These are phyloP conservation scores for Zoanthus solanderi DNA, from an alignment of 92 coral and sea anemone genomes.

Conservation along the genomic window DNA sequence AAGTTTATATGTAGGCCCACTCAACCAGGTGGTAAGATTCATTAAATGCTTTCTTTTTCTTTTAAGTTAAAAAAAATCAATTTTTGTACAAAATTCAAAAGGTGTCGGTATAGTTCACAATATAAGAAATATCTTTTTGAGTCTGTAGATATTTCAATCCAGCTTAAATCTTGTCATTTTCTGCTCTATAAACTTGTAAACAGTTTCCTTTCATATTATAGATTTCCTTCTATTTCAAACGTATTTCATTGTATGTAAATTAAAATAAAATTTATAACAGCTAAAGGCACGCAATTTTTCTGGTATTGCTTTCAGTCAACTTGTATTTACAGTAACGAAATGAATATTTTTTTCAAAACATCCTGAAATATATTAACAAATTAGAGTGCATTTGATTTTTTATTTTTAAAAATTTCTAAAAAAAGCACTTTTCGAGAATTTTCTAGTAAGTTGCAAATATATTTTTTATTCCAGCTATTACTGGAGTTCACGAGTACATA, in stretches of 20 bases:
- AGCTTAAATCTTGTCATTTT: background rate
- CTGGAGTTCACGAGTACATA: background rate
- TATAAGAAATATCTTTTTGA: too few relatives aligned
- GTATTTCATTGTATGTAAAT: too few relatives aligned
- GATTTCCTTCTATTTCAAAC: too few relatives aligned
- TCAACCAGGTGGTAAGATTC: background rate
- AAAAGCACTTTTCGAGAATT: background rate
- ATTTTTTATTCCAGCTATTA: background rate
- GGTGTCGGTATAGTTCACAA: too few relatives aligned
- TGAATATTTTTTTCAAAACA: background rate
- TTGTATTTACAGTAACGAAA: background rate
- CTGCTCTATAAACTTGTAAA: too few relatives aligned
- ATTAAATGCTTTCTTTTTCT: background rate
- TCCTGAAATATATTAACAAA: background rate
- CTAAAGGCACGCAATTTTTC: background rate
- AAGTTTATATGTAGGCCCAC: background rate
- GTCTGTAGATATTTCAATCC: background rate
- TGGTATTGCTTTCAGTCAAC: background rate
- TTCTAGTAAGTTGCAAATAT: background rate
- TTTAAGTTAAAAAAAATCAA: background rate
- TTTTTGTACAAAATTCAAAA: background rate
- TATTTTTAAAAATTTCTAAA: background rate
- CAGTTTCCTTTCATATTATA: too few relatives aligned
- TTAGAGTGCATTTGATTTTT: background rate
- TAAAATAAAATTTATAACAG: background rate